Evolutionary conservation across 2,113 vertebrate species (phyloP), one percentile per base, ranked within the genome.

Genomic region (Cochlearius cochlearius): DNA sequence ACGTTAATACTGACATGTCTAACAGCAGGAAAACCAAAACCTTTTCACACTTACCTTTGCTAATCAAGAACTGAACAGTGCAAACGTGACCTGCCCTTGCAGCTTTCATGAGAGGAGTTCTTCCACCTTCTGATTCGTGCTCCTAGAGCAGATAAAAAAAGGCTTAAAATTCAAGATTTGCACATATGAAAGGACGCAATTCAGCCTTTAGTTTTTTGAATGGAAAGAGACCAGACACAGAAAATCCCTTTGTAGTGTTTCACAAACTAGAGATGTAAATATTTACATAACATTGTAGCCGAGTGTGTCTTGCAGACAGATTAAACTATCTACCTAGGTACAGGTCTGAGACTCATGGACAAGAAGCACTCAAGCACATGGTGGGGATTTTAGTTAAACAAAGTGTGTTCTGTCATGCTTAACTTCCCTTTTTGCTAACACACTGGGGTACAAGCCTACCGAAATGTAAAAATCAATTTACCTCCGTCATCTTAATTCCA

Each of bases 21-120:
- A 47, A 41, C 4, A 36, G 47, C 29, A 85, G 22, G 55, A 55
- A 74, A 87, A 19, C 2, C 29, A 58, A 66, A 66, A 29, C 22
- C 30, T 66, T 39, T 21, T 45, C 29, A 52, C 32, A 11, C 49
- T 84, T 96, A 98, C 99, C 99, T 99, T 99, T 99, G 97, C 99
- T 99, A 97, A 99, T 99, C 96, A 99, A 98, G 97, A 99, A 99
- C 98, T 99, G 99, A 91, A 99, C 99, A 92, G 99, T 99, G 96
- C 99, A 99, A 97, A 99, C 98, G 97, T 99, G 99, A 92, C 99
- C 99, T 29, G 99, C 99, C 98, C 99, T 99, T 72, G 99, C 99
- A 87, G 99, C 99, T 98, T 99, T 99, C 99, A 99, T 99, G 81
- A 99, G 98, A 88, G 99, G 99, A 49, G 99, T 99, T 96, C 99